Evolutionary conservation across 2,113 vertebrate species (phyloP).

Genomic region (Cottus gobio): DNA sequence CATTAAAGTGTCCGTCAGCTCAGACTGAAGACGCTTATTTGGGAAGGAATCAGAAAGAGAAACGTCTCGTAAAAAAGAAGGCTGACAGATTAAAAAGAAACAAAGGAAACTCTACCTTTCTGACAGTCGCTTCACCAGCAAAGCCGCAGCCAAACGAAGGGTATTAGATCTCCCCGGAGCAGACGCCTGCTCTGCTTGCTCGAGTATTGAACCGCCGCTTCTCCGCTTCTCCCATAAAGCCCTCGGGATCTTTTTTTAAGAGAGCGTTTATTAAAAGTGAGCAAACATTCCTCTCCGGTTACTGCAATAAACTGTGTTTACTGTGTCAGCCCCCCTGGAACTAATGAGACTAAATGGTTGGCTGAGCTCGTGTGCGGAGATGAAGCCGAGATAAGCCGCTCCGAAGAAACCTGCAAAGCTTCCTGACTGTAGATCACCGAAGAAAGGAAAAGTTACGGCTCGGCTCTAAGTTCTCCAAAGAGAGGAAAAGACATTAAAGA

Average conservation of each 20-base stretch:
- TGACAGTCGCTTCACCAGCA: slow-evolving; percentile 39
- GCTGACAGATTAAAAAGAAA: slow-evolving; percentile 20
- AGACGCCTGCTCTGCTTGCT: slow-evolving; percentile 48
- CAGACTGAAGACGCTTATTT: slow-evolving; percentile 52
- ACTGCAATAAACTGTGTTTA: slow-evolving; percentile 74
- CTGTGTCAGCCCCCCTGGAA: slow-evolving; percentile 51
- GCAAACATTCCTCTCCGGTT: slow-evolving; percentile 71
- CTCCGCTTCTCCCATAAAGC: slow-evolving; percentile 53
- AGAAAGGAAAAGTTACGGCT: slow-evolving; percentile 17
- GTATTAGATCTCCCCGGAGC: slow-evolving; percentile 45
- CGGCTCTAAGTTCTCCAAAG: background rate
- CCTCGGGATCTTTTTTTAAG: slow-evolving; percentile 53
- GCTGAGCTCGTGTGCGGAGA: slow-evolving; percentile 38
- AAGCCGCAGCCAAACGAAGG: slow-evolving; percentile 58
- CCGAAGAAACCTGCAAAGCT: slow-evolving; percentile 36
- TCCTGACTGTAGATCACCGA: slow-evolving; percentile 13
- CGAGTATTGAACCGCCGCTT: slow-evolving; percentile 52
- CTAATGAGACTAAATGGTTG: slow-evolving; percentile 71
- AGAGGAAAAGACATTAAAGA: background rate
- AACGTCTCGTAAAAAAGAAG: slow-evolving; percentile 42
- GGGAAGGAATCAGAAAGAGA: slow-evolving; percentile 26
- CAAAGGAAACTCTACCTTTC: slow-evolving; percentile 24
- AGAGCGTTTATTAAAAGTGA: slow-evolving; percentile 67
- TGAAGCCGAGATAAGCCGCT: slow-evolving; percentile 45
- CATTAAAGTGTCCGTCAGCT: slow-evolving; percentile 64